Conservation (phyloP, 1,140 invertebrate species). For the Drosophila ogumai region DNA sequence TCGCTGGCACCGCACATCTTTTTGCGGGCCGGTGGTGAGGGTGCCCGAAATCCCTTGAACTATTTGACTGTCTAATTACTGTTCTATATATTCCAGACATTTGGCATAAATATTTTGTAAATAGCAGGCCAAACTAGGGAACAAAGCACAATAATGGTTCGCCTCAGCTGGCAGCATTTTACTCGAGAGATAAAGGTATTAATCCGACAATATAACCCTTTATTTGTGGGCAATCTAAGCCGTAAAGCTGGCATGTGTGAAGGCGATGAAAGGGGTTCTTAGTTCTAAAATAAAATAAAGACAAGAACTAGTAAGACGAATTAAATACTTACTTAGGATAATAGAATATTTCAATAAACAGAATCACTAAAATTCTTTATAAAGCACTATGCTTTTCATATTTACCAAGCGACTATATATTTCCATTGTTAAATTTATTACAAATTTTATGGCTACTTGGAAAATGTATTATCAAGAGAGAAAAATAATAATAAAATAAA, state of each 20-base stretch:
- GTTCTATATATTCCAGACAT: conserved; percentile 59
- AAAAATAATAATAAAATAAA: conserved; percentile 5
- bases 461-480: conserved; percentile 1
- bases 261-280: conserved; percentile 32
- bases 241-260: conserved; percentile 44
- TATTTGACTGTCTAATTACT: conserved; percentile 80
- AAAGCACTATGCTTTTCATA: not conserved
- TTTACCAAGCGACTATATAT: not conserved
- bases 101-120: conserved; percentile 82
- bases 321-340: too few species aligned
- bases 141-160: conserved; percentile 9
- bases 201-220: conserved; percentile 35
- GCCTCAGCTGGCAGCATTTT: conserved; percentile 58
- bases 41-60: conserved; percentile 13
- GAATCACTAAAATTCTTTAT: too few species aligned
- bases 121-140: conserved; percentile 38
- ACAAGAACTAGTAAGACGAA: too few species aligned
- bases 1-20: conserved; percentile 39
- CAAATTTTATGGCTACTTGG: not conserved
- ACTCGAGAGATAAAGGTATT: conserved; percentile 65
- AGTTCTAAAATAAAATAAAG: not conserved
- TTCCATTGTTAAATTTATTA: not conserved
- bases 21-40: conserved; percentile 29
- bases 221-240: conserved; percentile 2
- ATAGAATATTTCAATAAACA: too few species aligned